Conservation (phyloP, 2,113 vertebrate species). For the Salvator merianae region DNA sequence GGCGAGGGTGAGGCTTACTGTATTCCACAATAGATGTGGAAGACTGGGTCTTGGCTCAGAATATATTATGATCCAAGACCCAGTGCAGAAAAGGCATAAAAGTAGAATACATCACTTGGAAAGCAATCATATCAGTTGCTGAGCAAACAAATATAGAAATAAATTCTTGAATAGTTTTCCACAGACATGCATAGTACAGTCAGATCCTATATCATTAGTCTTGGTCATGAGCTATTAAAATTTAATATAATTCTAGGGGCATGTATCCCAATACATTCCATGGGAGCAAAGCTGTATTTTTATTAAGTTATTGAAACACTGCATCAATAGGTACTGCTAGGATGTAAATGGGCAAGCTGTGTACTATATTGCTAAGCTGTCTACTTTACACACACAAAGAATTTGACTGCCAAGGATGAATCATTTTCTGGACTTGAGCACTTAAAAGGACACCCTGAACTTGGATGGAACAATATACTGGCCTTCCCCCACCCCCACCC, state of each 20-base stretch:
- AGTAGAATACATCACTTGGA: not conserved
- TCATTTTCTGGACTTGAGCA: not conserved
- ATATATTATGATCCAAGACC: not conserved
- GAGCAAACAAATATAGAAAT: not conserved
- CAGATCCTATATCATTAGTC: not conserved
- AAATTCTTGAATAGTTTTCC: too few relatives aligned
- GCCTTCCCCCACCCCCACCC: not conserved
- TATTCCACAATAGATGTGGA: too few relatives aligned
- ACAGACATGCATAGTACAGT: not conserved
- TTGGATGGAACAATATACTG: not conserved
- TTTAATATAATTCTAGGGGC: not conserved
- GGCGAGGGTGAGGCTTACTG: too few relatives aligned
- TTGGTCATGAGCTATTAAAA: not conserved
- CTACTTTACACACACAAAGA: rapidly evolving
- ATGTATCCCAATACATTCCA: not conserved
- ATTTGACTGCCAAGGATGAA: rapidly evolving
- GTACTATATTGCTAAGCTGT: rapidly evolving
- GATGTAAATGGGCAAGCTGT: not conserved
- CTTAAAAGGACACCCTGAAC: constrained; percentile 1
- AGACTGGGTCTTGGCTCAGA: too few relatives aligned
- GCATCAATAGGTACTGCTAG: constrained; percentile 13
- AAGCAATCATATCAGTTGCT: not conserved
- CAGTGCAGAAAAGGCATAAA: not conserved
- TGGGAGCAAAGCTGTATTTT: not conserved
- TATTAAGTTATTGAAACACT: not conserved